Evolutionary conservation across 64 coral and sea anemone genomes (phyloP).

Genomic region (Montipora sp.): DNA sequence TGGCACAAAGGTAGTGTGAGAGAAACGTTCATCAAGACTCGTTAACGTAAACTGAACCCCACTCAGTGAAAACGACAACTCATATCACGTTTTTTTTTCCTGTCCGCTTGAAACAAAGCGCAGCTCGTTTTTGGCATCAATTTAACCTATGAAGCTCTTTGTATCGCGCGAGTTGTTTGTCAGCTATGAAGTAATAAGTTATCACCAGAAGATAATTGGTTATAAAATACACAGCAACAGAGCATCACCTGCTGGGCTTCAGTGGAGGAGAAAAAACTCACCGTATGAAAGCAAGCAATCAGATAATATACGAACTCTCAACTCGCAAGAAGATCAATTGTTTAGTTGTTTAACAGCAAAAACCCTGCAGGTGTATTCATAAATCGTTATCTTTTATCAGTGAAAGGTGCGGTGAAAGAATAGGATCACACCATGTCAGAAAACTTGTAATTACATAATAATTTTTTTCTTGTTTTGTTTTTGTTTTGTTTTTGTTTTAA

Average conservation of each 20-base stretch:
- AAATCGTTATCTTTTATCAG: not conserved
- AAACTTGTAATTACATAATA: no score
- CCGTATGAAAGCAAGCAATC: not conserved
- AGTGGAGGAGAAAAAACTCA: not conserved
- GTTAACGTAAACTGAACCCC: no score
- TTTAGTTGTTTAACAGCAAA: no score
- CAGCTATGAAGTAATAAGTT: not conserved
- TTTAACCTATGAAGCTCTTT: not conserved
- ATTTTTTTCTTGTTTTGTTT: no score
- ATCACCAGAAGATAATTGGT: constrained; percentile 5
- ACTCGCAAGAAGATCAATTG: not conserved
- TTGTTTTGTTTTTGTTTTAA: no score
- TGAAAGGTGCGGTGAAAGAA: no score
- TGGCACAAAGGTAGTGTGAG: not conserved
- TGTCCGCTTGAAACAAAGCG: not conserved
- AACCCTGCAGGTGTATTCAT: not conserved
- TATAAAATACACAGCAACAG: not conserved
- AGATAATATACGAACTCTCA: not conserved
- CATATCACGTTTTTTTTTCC: not conserved
- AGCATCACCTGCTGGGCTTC: not conserved
- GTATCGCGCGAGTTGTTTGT: not conserved
- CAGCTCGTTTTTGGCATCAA: not conserved
- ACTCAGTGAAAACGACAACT: not conserved
- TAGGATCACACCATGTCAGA: no score
- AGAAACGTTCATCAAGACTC: not conserved